A percentile compares a stretch with the other conserved stretches of the same genome.
phyloP scores from a whole-genome alignment of 2,888 invertebrate species.

The Omphaloscelis lunosa region DNA sequence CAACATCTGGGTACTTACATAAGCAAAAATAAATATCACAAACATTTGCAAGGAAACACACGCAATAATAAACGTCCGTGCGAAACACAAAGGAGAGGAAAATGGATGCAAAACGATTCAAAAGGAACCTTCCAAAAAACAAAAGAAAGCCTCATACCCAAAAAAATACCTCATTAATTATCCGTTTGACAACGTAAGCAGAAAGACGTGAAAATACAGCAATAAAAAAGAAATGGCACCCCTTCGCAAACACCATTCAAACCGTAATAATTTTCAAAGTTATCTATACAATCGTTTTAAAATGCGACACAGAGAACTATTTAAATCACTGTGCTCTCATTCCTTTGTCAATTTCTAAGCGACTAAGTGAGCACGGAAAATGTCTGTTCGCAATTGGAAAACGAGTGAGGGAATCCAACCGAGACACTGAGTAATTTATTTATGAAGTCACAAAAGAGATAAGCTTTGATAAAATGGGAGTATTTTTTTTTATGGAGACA shows the following conservation, averaged over 20 bases:
- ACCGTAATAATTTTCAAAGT: conserved; percentile 55
- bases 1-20: conserved; percentile 26
- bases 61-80: conserved; percentile 36
- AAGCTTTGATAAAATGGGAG: conserved; percentile 70
- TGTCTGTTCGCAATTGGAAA: conserved; percentile 64
- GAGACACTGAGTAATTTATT: conserved; percentile 67
- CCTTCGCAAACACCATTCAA: conserved; percentile 37
- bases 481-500: conserved; percentile 61
- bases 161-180: conserved; percentile 60
- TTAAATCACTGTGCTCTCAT: conserved; percentile 58
- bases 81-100: conserved; percentile 37
- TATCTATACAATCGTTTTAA: conserved; percentile 55
- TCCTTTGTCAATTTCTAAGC: conserved; percentile 63
- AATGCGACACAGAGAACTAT: conserved; percentile 56
- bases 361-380: conserved; percentile 57
- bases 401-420: conserved; percentile 58
- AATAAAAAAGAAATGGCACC: conserved; percentile 32
- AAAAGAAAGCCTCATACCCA: conserved; percentile 23
- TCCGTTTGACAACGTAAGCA: conserved; percentile 44
- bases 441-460: conserved; percentile 70
- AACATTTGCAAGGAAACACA: conserved; percentile 23
- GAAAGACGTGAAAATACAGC: conserved; percentile 42
- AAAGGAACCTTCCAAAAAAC: conserved; percentile 39
- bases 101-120: conserved; percentile 35
- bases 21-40: conserved; percentile 26